Conservation (phyloP, 2,797 vertebrate genomes). For the Nyctibius grandis region DNA sequence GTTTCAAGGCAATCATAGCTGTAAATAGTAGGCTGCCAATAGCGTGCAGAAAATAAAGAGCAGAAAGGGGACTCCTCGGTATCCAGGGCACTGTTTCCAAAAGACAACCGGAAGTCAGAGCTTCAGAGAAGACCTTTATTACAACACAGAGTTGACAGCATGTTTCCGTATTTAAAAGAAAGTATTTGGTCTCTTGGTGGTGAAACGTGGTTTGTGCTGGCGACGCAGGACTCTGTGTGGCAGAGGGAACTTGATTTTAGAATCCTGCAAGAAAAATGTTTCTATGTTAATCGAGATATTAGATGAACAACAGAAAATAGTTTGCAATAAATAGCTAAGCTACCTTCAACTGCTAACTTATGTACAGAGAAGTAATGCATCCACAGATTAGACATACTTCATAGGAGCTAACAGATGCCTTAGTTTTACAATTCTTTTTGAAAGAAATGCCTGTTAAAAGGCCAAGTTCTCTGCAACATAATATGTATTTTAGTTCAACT, state of each 20-base stretch:
- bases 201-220: slow-evolving; percentile 98
- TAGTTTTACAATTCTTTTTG: neutral
- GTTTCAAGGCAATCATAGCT: neutral
- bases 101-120: neutral
- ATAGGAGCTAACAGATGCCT: neutral
- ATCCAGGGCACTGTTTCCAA: neutral
- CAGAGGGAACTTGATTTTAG: slow-evolving; percentile 86
- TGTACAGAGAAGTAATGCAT: neutral
- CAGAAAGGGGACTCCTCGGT: neutral
- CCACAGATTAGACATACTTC: neutral
- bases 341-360: neutral
- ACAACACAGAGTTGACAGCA: neutral
- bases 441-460: neutral
- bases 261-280: slow-evolving; percentile 44
- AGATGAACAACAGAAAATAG: neutral
- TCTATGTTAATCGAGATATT: neutral
- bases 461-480: neutral
- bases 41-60: neutral
- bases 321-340: neutral
- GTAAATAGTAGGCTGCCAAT: fast-evolving
- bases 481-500: neutral
- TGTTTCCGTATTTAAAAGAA: slow-evolving; percentile 80
- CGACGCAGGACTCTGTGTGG: slow-evolving; percentile 93
- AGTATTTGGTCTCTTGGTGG: slow-evolving; percentile 98
- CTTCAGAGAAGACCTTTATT: slow-evolving; percentile 53